Evolutionary conservation across 2,888 invertebrate genomes (phyloP).

Genomic region (Acanthosepion esculentum): DNA sequence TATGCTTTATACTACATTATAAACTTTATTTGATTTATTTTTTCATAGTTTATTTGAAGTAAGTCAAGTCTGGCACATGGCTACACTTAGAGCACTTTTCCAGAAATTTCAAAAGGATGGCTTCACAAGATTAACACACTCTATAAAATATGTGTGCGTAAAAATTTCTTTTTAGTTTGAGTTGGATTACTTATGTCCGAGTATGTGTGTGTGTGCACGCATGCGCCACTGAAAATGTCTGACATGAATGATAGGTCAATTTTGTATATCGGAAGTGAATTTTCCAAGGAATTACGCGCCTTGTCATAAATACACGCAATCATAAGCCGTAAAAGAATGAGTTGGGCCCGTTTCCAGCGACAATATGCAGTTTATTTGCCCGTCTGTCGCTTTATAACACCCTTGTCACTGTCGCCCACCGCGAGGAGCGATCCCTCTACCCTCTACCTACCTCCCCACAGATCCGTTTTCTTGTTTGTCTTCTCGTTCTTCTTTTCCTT

Average conservation of each 20-base stretch:
- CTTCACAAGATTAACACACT: background rate
- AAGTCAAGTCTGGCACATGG: no score
- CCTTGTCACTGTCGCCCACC: background rate
- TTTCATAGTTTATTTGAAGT: no score
- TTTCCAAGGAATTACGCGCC: slow-evolving; percentile 43
- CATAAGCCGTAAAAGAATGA: slow-evolving; percentile 42
- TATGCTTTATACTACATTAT: no score
- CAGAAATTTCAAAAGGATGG: background rate
- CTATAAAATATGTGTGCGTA: no score
- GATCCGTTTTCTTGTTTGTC: no score
- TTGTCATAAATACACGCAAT: slow-evolving; percentile 37
- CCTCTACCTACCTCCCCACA: background rate
- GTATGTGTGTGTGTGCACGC: slow-evolving; percentile 38
- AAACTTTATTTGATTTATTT: no score
- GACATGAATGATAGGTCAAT: slow-evolving; percentile 42
- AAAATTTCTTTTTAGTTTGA: background rate
- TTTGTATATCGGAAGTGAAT: slow-evolving; percentile 46
- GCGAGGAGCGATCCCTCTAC: background rate
- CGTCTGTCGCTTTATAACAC: background rate
- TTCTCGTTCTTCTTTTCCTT: no score
- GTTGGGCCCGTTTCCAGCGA: slow-evolving; percentile 43
- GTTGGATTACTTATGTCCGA: background rate
- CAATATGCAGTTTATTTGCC: slow-evolving; percentile 46
- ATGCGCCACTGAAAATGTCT: background rate
- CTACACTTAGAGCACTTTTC: no score